A percentile compares a stretch with the other conserved stretches of the same genome.
Evolutionary conservation across 2,113 vertebrate species (phyloP).

Genomic region (Platanista minor): DNA sequence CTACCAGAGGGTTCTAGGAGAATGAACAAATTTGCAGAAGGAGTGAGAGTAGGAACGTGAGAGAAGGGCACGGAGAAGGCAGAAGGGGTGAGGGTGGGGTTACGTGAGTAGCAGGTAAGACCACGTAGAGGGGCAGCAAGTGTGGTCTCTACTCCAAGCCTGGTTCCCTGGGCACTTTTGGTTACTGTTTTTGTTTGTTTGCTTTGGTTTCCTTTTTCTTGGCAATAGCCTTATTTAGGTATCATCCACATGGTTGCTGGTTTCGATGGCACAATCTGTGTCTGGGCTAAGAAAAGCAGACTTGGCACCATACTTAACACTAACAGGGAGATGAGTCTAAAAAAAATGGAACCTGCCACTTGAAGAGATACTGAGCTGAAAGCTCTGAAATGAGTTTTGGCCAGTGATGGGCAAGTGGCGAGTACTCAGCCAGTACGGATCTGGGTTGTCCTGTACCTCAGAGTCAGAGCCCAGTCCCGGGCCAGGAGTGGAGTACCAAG

Average conservation of each 20-base stretch:
- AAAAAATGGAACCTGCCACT: not conserved
- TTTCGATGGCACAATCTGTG: not conserved
- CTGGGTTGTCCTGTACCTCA: not conserved
- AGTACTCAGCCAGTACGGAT: not conserved
- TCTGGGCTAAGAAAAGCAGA: not conserved
- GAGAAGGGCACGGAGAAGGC: not conserved
- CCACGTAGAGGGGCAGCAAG: not conserved
- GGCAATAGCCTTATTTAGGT: not conserved
- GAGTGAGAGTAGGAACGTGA: not conserved
- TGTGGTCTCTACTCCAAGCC: not conserved
- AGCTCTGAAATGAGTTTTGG: not conserved
- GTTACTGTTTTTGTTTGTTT: not conserved
- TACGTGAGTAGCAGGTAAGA: not conserved
- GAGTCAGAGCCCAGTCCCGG: not conserved
- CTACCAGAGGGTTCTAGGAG: not conserved
- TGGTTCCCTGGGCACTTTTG: not conserved
- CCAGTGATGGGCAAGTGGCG: not conserved
- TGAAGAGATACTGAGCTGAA: not conserved
- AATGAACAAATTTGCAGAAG: slow-evolving; percentile 5
- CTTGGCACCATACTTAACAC: not conserved
- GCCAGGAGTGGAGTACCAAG: not conserved
- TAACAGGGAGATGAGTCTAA: not conserved
- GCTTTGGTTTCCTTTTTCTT: not conserved
- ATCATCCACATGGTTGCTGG: not conserved
- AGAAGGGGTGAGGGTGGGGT: not conserved